Evolutionary conservation across 1,140 invertebrate genomes (phyloP), one percentile per base, ranked within the genome.

Genomic region (Brachionus sp.): DNA sequence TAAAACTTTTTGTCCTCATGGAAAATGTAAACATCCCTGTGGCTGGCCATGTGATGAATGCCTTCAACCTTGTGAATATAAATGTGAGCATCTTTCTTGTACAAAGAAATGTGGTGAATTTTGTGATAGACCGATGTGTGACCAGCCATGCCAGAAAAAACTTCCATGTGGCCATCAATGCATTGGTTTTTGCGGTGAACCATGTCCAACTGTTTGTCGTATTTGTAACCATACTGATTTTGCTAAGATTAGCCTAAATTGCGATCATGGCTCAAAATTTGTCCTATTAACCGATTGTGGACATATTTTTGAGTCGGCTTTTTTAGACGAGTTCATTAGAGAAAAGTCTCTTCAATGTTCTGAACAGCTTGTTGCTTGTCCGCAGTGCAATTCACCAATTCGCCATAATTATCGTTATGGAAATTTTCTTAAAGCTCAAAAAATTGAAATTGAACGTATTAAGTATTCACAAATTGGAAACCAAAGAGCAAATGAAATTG

Each of bases 121-220:
- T 25, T 93, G 93, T 87, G 88, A 90, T 39, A 87, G 89, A 77
- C 84, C 84, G 9, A 88, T 91, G 42, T 91, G 93, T 84, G 83
- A 86, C 39, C n/a, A 83, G 12, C 85, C 84, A 16, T 88, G 88
- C 53, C 53, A 75, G 29, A 85, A 84, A 25, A 19, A 50, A n/a
- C 82, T 86, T 9, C n/a, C 70, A 77, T 93, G 93, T 88, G 91
- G 91, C 46, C 93, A 93, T 86, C 85, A 39, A 35, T 93, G 93
- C 86, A 86, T 89, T 35, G 90, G 84, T 6, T 23, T 88, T 33
- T 93, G 92, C 86, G 88, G 89, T 44, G 86, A 91, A 70, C 84
- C 86, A 82, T 92, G 92, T 87, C 86, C 77, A 78, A 86, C 89
- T 4, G 4, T 29, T 5, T 84, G 84, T 42, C 42, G 75, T 6